These are phyloP conservation scores for Volucella zonaria DNA, from an alignment of 2,888 invertebrate genomes.

Conservation along the genomic window DNA sequence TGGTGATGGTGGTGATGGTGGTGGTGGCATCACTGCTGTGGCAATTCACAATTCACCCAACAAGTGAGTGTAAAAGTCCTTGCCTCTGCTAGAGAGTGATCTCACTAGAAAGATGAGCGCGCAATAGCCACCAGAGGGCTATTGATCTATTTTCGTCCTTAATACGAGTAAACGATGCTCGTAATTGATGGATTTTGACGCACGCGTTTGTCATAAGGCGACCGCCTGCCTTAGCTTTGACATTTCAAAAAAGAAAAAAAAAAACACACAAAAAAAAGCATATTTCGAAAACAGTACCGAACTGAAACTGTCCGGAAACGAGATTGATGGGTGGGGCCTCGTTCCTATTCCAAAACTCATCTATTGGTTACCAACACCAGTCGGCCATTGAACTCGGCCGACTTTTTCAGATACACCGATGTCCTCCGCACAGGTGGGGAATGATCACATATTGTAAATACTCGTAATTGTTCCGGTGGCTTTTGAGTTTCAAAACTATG, in stretches of 20 bases:
- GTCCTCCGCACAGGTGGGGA: slow-evolving; percentile 51
- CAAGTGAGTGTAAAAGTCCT: slow-evolving; percentile 71
- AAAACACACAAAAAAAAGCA: slow-evolving; percentile 13
- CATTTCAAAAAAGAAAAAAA: slow-evolving; percentile 22
- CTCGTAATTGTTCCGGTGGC: slow-evolving; percentile 41
- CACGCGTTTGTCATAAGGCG: slow-evolving; percentile 48
- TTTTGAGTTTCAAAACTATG: slow-evolving; percentile 23
- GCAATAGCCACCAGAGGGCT: slow-evolving; percentile 44
- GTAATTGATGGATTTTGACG: slow-evolving; percentile 64
- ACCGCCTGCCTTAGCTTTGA: slow-evolving; percentile 31
- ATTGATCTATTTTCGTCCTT: slow-evolving; percentile 69
- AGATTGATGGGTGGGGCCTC: slow-evolving; percentile 53
- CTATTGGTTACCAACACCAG: slow-evolving; percentile 38
- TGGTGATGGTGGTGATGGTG: slow-evolving; percentile 26
- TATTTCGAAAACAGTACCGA: slow-evolving; percentile 42
- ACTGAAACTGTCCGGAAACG: slow-evolving; percentile 69
- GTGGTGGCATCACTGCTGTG: slow-evolving; percentile 65
- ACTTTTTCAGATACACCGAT: slow-evolving; percentile 37
- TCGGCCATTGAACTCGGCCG: slow-evolving; percentile 68
- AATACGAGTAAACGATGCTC: slow-evolving; percentile 38
- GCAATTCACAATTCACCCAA: slow-evolving; percentile 55
- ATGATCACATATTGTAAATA: slow-evolving; percentile 20
- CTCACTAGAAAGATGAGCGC: slow-evolving; percentile 18
- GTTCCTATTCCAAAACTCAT: slow-evolving; percentile 53
- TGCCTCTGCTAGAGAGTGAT: slow-evolving; percentile 42